Evolutionary conservation across 2,797 vertebrate genomes (phyloP), one percentile per base, ranked within the genome.

Genomic region (Tachyglossus aculeatus): DNA sequence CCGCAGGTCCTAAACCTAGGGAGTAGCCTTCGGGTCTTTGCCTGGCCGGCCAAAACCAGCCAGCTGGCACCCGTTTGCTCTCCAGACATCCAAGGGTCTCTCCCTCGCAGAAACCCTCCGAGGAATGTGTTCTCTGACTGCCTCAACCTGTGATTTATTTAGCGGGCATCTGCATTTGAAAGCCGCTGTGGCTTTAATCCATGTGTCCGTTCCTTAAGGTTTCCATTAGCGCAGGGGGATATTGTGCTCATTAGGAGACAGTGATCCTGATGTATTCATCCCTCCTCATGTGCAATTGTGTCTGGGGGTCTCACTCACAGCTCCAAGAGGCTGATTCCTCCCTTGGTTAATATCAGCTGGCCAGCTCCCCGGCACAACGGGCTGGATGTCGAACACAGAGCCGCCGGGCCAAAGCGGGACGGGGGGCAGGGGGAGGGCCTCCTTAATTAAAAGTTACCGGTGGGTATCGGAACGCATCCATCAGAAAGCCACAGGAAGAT

Each of bases 211-310:
- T 48, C 68, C 77, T 86, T 76, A 68, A 68, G 76, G 77, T 84
- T 85, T 78, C 84, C 78, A 85, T 88, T 82, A 84, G 59, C 67
- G 54, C 10, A 25, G 21, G 66, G 59, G 15, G 43, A 85, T n/a
- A n/a, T 68, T 61, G 57, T 11, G 0, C 82, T 79, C 80, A 76
- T 86, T 77, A 84, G 55, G 66, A 84, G 63, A 12, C 25, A 51
- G 50, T 63, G 70, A 31, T 36, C 47, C 53, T 86, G 82, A 90
- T 74, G 65, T 66, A 82, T 84, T 84, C 65, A 78, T 90, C 80
- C 84, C 57, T 78, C 61, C 77, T 83, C 86, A 84, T 56, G 68
- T 38, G 44, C 16, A 2, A 75, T 86, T 79, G 81, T 37, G 5
- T 71, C 82, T 22, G 15, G 72, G 81, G 74, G 59, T 66, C 77